Base-by-base conservation (phyloP, 2,888 invertebrate species). In the Salticus scenicus region DNA sequence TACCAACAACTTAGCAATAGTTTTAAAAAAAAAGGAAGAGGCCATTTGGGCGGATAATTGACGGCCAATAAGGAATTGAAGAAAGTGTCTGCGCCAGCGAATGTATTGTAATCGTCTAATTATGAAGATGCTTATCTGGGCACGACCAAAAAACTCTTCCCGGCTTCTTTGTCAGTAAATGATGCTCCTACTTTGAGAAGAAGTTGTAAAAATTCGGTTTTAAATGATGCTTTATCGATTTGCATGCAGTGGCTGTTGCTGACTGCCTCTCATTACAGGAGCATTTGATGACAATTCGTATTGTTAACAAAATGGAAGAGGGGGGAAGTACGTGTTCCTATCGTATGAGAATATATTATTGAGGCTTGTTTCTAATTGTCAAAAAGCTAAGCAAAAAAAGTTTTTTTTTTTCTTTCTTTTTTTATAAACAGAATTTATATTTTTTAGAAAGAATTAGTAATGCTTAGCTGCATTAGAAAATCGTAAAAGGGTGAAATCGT, bases 91-190 rank as follows among this genome's bases (percentile, higher is more conserved):
- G n/a, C 28, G 1, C 8, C 28, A 20, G 41, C 41, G 30, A 14
- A 24, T 74, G 64, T 41, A 74, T 74, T 74, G 74, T 74, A 74
- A 74, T 63, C 63, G 63, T 37, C 74, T 74, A 74, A 74, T 74
- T 74, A 64, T 33, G 33, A 57, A n/a, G 72, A 73, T 73, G 33
- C 31, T 57, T 73, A 73, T 73, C 72, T 57, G 72, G 24, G 51
- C 72, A 33, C 31, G 67, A 33, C 67, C 1, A 57, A n/a, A 0
- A 8, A 27, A 63, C 1, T 4, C 20, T 28, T 64, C 64, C 30
- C 14, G 4, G 10, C 20, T 33, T 31, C 67, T 30, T 67, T 31
- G 67, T 67, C 20, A 20, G 67, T n/a, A 33, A 67, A 1, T 33
- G 31, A 31, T 33, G 67, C 0, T 33, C n/a, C 8, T 17, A n/a